A percentile compares a stretch with the other conserved stretches of the same genome.
phyloP scores from a whole-genome alignment of 2,888 invertebrate species.

The Pandemis heparana region DNA sequence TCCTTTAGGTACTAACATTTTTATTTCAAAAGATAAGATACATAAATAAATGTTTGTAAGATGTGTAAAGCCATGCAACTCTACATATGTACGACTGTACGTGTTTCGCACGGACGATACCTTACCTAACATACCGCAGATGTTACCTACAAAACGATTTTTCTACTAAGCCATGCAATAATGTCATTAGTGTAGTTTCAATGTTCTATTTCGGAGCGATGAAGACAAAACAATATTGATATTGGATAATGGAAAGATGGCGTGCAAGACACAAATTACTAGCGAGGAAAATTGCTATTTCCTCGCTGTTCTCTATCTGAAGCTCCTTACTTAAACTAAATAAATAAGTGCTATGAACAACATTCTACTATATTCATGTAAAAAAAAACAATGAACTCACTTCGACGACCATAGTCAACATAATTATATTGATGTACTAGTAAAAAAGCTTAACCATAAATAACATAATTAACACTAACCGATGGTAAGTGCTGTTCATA shows the following conservation, averaged over 20 bases:
- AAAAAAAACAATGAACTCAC: not conserved
- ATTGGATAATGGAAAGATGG: slow-evolving; percentile 83
- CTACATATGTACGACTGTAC: not conserved
- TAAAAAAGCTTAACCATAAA: not conserved
- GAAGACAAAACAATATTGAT: slow-evolving; percentile 84
- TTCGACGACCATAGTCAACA: not conserved
- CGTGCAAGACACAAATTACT: slow-evolving; percentile 78
- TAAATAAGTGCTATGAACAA: slow-evolving; percentile 27
- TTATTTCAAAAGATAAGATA: no score
- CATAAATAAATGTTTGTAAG: not conserved
- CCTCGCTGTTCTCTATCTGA: slow-evolving; percentile 71
- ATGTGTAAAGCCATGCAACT: not conserved
- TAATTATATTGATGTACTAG: not conserved
- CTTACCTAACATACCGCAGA: slow-evolving; percentile 18
- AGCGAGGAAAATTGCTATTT: slow-evolving; percentile 77
- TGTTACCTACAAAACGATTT: slow-evolving; percentile 38
- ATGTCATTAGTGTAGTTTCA: slow-evolving; percentile 75
- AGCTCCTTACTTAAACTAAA: slow-evolving; percentile 61
- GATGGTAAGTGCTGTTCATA: slow-evolving; percentile 21
- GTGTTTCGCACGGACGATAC: slow-evolving; percentile 13
- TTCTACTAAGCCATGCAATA: slow-evolving; percentile 68
- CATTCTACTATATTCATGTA: not conserved
- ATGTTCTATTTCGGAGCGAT: slow-evolving; percentile 73
- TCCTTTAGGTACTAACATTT: no score
- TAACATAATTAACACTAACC: slow-evolving; percentile 9